These are phyloP conservation scores for Oceanodroma tethys DNA, from an alignment of 2,113 vertebrate species.

Conservation along the genomic window DNA sequence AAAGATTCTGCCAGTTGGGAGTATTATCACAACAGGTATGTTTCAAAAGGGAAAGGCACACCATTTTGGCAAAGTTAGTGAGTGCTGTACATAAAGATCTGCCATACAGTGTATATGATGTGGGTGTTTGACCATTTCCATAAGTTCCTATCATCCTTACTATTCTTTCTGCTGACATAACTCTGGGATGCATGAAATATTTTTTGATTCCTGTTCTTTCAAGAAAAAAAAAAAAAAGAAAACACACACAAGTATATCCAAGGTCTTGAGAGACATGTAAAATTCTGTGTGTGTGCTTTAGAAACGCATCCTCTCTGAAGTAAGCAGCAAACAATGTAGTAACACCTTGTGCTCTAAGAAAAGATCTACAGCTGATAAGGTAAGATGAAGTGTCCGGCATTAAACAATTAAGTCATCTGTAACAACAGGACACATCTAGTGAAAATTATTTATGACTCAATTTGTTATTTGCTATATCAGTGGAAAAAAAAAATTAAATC, in stretches of 20 bases:
- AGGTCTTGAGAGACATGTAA: neutral
- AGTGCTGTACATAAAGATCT: neutral
- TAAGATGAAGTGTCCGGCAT: neutral
- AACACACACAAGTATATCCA: neutral
- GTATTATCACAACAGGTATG: neutral
- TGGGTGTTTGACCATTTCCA: neutral
- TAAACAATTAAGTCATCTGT: neutral
- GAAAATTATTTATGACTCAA: neutral
- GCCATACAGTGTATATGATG: neutral
- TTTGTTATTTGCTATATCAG: neutral
- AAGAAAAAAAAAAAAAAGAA: neutral
- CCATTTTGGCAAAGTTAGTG: neutral
- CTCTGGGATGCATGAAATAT: neutral
- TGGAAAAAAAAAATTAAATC: neutral
- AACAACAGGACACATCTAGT: neutral
- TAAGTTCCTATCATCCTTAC: neutral
- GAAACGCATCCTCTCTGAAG: neutral
- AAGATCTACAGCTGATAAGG: neutral
- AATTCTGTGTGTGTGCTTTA: neutral
- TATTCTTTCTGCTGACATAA: neutral
- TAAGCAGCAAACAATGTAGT: neutral
- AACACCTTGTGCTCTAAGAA: neutral
- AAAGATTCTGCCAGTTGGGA: neutral
- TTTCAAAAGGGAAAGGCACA: neutral
- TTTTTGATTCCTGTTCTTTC: neutral